Evolutionary conservation across 2,797 vertebrate species (phyloP).

Genomic region (Geotrypetes seraphini): DNA sequence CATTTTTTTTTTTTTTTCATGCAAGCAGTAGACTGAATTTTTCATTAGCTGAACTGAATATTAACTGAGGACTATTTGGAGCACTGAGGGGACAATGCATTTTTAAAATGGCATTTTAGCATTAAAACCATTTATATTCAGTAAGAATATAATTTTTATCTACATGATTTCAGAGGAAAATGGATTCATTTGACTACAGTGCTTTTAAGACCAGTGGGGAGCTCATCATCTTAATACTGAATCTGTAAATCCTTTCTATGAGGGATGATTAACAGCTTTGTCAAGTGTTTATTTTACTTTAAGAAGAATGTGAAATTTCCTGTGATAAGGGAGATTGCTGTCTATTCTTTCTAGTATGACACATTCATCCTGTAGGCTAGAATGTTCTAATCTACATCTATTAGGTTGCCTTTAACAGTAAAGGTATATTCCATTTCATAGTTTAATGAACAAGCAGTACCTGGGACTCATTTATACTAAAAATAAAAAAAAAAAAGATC

Average conservation of each 20-base stretch:
- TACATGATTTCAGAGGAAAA: conserved; percentile 55
- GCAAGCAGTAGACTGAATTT: conserved; percentile 12
- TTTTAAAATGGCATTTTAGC: conserved; percentile 51
- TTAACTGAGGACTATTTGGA: conserved; percentile 34
- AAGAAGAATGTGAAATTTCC: conserved; percentile 59
- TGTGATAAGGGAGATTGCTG: conserved; percentile 44
- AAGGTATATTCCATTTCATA: conserved; percentile 44
- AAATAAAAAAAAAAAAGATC: conserved; percentile 50
- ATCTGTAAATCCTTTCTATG: conserved; percentile 59
- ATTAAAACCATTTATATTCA: conserved; percentile 47
- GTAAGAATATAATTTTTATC: conserved; percentile 50
- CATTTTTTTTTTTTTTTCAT: background rate
- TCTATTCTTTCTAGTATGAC: conserved; percentile 25
- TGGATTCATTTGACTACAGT: conserved; percentile 57
- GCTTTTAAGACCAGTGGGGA: conserved; percentile 56
- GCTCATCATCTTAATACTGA: conserved; percentile 63
- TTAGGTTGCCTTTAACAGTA: conserved; percentile 39
- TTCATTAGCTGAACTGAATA: conserved; percentile 39
- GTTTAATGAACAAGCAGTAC: conserved; percentile 46
- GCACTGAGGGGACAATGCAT: conserved; percentile 24
- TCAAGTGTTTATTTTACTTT: conserved; percentile 67
- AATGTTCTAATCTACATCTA: conserved; percentile 51
- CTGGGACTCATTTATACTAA: conserved; percentile 48
- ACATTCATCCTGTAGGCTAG: conserved; percentile 33
- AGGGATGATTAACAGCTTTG: conserved; percentile 63